A percentile compares a stretch with the other conserved stretches of the same genome.
These are phyloP conservation scores for Pseudorectes ferrugineus DNA, from an alignment of 2,113 vertebrate species.

Conservation along the genomic window DNA sequence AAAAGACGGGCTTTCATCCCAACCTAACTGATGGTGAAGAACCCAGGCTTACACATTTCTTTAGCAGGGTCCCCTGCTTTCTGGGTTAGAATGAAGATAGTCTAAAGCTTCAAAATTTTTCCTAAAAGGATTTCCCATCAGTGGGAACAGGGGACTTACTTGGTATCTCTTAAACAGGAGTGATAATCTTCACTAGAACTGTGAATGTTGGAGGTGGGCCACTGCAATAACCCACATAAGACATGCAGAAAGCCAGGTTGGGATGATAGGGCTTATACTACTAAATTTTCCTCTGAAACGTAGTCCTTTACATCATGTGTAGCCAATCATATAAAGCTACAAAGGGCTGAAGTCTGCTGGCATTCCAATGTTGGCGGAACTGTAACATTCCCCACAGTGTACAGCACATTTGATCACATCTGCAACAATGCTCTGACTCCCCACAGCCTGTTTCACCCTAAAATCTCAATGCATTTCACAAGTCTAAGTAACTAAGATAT, in stretches of 20 bases:
- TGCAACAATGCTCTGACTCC: neutral
- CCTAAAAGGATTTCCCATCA: neutral
- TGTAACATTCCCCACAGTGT: neutral
- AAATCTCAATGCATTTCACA: neutral
- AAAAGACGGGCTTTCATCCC: neutral
- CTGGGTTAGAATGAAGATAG: neutral
- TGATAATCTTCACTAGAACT: neutral
- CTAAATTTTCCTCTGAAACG: neutral
- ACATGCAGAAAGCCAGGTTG: neutral
- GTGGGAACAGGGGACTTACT: neutral
- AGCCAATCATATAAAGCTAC: neutral
- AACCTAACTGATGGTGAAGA: neutral
- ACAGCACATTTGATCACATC: neutral
- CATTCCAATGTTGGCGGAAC: neutral
- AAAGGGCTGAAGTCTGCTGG: neutral
- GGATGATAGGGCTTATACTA: neutral
- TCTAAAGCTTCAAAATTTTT: neutral
- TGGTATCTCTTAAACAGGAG: neutral
- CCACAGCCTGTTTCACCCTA: neutral
- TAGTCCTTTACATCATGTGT: rapidly evolving
- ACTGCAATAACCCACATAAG: neutral
- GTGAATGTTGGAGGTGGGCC: neutral
- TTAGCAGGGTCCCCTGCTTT: neutral
- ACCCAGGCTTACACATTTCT: neutral
- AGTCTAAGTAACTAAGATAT: neutral